phyloP scores from a whole-genome alignment of 2,888 invertebrate genomes.

The Agonopterix alstromeriana region DNA sequence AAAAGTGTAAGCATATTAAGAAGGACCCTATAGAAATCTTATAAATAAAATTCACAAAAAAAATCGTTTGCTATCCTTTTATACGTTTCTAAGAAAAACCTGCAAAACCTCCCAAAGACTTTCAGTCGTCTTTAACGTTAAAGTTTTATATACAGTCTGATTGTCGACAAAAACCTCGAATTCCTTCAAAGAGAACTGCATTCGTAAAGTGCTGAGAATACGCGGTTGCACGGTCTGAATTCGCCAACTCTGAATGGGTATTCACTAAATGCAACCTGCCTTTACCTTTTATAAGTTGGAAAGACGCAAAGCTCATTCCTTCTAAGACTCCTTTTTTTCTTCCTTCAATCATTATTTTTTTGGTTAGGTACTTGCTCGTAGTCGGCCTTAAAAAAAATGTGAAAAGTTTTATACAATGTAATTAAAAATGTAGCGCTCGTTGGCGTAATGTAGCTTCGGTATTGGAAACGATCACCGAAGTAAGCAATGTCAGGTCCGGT shows the following conservation, averaged over 20 bases:
- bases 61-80: too few species aligned
- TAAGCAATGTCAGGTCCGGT: too few species aligned
- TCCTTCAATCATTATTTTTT: conserved; percentile 43
- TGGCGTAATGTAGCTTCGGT: too few species aligned
- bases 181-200: conserved; percentile 64
- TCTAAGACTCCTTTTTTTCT: conserved; percentile 50
- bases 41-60: too few species aligned
- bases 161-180: conserved; percentile 61
- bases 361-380: too few species aligned
- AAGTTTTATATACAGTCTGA: conserved; percentile 46
- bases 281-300: conserved; percentile 64
- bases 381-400: too few species aligned
- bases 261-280: conserved; percentile 67
- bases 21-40: too few species aligned
- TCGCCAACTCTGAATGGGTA: conserved; percentile 58
- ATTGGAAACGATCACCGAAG: too few species aligned
- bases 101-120: neutral
- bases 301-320: conserved; percentile 63
- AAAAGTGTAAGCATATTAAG: too few species aligned
- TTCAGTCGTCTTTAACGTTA: conserved; percentile 26
- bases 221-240: conserved; percentile 56
- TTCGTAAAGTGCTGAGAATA: conserved; percentile 59
- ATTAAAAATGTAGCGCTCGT: too few species aligned
- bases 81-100: too few species aligned
- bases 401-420: too few species aligned